These are phyloP conservation scores for Phenacoccus solenopsis DNA, from an alignment of 1,140 invertebrate genomes.

Conservation along the genomic window DNA sequence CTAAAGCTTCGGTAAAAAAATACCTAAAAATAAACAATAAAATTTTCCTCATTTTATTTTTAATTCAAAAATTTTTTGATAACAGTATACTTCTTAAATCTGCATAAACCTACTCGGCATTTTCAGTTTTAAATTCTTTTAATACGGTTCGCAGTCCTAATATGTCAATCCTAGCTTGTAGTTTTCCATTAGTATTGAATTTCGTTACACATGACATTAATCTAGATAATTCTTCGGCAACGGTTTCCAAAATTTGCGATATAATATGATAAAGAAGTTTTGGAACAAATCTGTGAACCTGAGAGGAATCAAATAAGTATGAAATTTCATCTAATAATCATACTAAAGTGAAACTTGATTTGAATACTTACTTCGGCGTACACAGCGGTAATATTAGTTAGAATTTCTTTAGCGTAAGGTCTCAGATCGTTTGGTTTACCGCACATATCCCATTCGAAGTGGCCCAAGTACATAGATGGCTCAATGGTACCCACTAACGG, in stretches of 20 bases:
- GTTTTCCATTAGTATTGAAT: slow-evolving; percentile 49
- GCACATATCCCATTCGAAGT: slow-evolving; percentile 72
- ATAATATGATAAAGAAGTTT: slow-evolving; percentile 59
- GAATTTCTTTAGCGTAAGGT: slow-evolving; percentile 83
- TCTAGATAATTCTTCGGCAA: slow-evolving; percentile 78
- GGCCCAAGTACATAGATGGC: slow-evolving; percentile 84
- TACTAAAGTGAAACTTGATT: neutral
- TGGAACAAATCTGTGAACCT: slow-evolving; percentile 70
- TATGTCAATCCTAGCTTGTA: slow-evolving; percentile 54
- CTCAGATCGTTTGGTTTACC: slow-evolving; percentile 56
- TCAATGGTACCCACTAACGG: slow-evolving; percentile 87
- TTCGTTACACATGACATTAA: slow-evolving; percentile 65
- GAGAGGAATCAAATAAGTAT: slow-evolving; percentile 22
- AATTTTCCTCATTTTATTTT: slow-evolving; percentile 20
- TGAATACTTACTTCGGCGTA: slow-evolving; percentile 64
- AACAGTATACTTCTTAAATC: slow-evolving; percentile 12
- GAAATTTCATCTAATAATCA: neutral
- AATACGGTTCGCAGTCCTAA: slow-evolving; percentile 42
- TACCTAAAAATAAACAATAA: slow-evolving; percentile 33
- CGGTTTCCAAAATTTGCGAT: slow-evolving; percentile 73
- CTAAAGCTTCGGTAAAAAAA: slow-evolving; percentile 47
- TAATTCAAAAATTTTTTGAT: slow-evolving; percentile 11
- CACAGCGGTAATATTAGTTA: slow-evolving; percentile 81
- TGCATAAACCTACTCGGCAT: slow-evolving; percentile 38
- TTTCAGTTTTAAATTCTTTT: slow-evolving; percentile 37